A percentile compares a stretch with the other conserved stretches of the same genome.
These are phyloP conservation scores for Monoplex corrugatus DNA, from an alignment of 2,888 invertebrate species.

Conservation along the genomic window DNA sequence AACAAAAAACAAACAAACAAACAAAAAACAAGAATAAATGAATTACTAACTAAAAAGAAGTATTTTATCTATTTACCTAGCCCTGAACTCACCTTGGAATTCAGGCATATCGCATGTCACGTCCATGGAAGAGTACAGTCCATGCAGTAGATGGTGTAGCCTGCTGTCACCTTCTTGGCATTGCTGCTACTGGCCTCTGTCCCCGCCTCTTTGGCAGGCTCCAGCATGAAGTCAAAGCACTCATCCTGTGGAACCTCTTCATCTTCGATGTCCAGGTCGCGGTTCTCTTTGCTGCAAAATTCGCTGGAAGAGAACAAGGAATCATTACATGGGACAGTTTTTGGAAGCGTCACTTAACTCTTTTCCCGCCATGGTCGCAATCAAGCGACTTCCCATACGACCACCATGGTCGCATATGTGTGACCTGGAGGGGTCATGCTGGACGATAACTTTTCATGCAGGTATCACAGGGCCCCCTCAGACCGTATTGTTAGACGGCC, in stretches of 20 bases:
- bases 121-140: conserved; percentile 76
- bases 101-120: conserved; percentile 63
- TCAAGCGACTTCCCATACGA: no score
- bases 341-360: no score
- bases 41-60: neutral
- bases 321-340: no score
- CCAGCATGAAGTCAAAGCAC: conserved; percentile 71
- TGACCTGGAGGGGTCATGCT: no score
- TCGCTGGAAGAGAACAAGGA: conserved; percentile 62
- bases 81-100: conserved; percentile 64
- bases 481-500: no score
- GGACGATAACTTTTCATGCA: no score
- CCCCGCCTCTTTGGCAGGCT: conserved; percentile 57
- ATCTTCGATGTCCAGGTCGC: conserved; percentile 63
- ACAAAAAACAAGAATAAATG: no score
- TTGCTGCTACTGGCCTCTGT: conserved; percentile 55
- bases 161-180: conserved; percentile 62
- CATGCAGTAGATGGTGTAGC: conserved; percentile 75
- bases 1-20: neutral
- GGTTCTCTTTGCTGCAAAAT: conserved; percentile 67
- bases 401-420: no score
- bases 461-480: no score
- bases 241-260: conserved; percentile 71
- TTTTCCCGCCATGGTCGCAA: no score
- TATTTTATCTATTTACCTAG: neutral